Base-by-base conservation (phyloP, 2,113 vertebrate genomes). In the Potamarius usumacintae region DNA sequence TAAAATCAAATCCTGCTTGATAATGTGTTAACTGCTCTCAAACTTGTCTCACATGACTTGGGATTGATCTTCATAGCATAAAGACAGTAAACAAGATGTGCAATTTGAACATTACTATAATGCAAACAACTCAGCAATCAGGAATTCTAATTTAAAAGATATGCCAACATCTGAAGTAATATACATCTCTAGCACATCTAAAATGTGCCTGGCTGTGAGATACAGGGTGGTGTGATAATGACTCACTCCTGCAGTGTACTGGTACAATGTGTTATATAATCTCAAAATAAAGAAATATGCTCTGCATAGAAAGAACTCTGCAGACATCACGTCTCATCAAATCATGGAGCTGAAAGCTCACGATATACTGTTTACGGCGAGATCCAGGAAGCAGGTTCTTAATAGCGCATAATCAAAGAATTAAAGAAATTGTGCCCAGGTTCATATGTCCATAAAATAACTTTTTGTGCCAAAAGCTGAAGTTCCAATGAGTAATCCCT, bases 221-320 rank as follows among this genome's bases (percentile, higher is more conserved):
- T 85, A 87, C 55, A 60, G 69, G 60, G 53, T 81, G 81, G 80
- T 81, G 74, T 76, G 81, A 84, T 86, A 84, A 77, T 88, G 87
- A 88, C 81, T 86, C 63, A 83, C 30, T 86, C 65, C 60, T 67
- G 65, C 65, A 84, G 77, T 87, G 79, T 60, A 42, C 58, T 82
- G 86, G 27, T 82, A 67, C 72, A 74, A 87, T 58, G 17, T 14
- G 63, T 90, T 90, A 90, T 62, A 79, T 84, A 90, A 90, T 86
- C 76, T 88, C 87, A 76, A 88, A 88, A 88, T 86, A 90, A 88
- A 74, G 22, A 72, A 88, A 86, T 76, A 86, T 80, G 30, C 62
- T 65, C 15, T 79, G 80, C 25, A 42, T 65, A 72, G 15, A 81
- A 57, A 74, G 8, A 53, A 30, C 34, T 76, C 48, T 27, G 72